Base-by-base conservation (phyloP, 23 tunicate species). In the Styela plicata region DNA sequence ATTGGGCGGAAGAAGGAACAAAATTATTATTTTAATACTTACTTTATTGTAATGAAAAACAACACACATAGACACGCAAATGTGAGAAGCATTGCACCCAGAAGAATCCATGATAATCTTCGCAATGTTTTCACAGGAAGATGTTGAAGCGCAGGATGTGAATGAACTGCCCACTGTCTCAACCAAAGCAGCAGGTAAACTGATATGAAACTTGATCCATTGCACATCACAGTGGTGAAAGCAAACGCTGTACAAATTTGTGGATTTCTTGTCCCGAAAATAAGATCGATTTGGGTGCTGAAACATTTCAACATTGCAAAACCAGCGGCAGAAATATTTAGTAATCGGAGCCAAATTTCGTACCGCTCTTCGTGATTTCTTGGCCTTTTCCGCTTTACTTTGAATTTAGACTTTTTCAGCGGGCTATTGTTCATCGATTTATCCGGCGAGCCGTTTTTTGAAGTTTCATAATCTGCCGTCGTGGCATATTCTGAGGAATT, bases 111-210 rank as follows among this genome's bases (percentile, higher is more conserved):
- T 31, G 79, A 74, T 18, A 74, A 18, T 20, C 30, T 30, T 33
- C 52, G 30, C 52, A 74, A 74, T 31, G n/a, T 33, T 53, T 74
- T 74, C 53, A 74, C 79, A 23, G 79, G 79, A 21, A 74, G 79
- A 74, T 74, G 79, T 24, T 74, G 53, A 23, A 74, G 23, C 31
- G 79, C 79, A 31, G 52, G 79, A 33, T 74, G 79, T 20, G 79
- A 74, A 34, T 74, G 79, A 74, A 74, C 79, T 34, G 79, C 79
- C 79, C 79, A 74, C 33, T 74, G 79, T 22, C 79, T 30, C 53
- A 74, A 34, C 79, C 79, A 74, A 19, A 74, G 1, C 33, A 74
- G 33, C 53, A 74, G 57, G 33, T 74, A 74, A 17, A 74, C 79
- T 24, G 79, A 74, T 32, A 74, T 30, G 21, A 74, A 74, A 34